Evolutionary conservation across 2,797 vertebrate genomes (phyloP), one percentile per base, ranked within the genome.

Genomic region (Anisognathus igniventris): DNA sequence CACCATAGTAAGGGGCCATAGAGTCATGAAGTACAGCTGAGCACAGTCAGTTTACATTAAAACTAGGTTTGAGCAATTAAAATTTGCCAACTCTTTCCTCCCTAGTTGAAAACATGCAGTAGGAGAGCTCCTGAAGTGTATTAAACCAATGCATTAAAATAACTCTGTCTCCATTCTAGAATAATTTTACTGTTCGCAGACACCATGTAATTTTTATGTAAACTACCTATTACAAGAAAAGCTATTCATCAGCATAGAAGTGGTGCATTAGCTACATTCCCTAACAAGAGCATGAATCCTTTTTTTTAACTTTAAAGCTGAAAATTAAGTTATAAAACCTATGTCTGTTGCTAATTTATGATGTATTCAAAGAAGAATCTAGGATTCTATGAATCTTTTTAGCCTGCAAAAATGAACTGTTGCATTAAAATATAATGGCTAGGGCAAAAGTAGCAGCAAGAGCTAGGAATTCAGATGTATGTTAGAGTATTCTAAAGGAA

Each of bases 31-130:
- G 30, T 58, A 70, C 77, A 90, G 73, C 60, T 91, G 79, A 86
- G 51, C 79, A 74, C 76, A 72, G 58, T 33, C 61, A 57, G 68
- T 81, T 92, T 90, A 73, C 70, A 93, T 90, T 93, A 90, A 95
- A 95, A 77, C 21, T 40, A 66, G 53, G 44, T 61, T 35, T 83
- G n/a, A 75, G 51, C 79, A 91, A 93, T 91, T 95, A 92, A 95
- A 83, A 90, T 60, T 92, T 68, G 47, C 47, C 66, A 25, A 48
- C 1, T 84, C 73, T 77, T 95, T 84, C 50, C 79, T 91, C 62
- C 37, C 44, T 48, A 33, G 61, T 19, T 90, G 76, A 80, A 92
- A 92, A 91, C 39, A 68, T 7, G 2, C 42, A 48, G 54, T 83
- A 58, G 51, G 62, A 86, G 58, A 51, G 45, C 62, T 90, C 50